Conservation (phyloP, 2,113 vertebrate genomes). For the Corythoichthys intestinalis region DNA sequence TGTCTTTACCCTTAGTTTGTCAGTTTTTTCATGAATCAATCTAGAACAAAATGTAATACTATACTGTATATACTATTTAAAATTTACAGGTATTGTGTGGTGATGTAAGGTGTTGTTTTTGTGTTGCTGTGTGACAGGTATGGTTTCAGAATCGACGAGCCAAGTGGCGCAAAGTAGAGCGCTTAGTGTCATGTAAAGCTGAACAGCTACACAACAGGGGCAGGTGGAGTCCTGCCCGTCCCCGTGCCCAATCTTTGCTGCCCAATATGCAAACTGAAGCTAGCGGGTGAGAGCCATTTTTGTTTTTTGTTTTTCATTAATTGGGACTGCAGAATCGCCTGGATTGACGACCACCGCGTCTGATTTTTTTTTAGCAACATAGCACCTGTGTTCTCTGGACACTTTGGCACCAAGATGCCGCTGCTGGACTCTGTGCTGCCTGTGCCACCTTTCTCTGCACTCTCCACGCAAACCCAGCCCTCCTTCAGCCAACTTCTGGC, state of each 20-base stretch:
- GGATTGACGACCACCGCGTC: background rate
- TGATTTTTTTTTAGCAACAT: conserved; percentile 28
- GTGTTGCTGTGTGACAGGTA: conserved; percentile 70
- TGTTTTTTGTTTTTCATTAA: background rate
- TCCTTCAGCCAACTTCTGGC: conserved; percentile 56
- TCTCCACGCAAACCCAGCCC: conserved; percentile 49
- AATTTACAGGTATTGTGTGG: no score
- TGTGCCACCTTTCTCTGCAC: conserved; percentile 33
- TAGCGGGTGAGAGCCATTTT: conserved; percentile 39
- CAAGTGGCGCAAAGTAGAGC: conserved; percentile 85
- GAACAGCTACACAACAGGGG: conserved; percentile 33
- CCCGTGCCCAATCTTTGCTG: conserved; percentile 28
- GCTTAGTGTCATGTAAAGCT: conserved; percentile 59
- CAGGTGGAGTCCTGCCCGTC: conserved; percentile 33
- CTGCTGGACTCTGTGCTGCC: conserved; percentile 20
- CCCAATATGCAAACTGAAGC: conserved; percentile 21
- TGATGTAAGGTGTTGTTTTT: background rate
- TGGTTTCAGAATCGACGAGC: conserved; percentile 98
- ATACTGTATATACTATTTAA: no score
- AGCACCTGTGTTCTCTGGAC: conserved; percentile 34
- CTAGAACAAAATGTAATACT: no score
- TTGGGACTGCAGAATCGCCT: background rate
- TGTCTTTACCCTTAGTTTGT: no score
- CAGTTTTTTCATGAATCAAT: no score
- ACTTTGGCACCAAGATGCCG: conserved; percentile 32